Percentiles rank a stretch among this genome's conserved stretches.
Conservation (phyloP, 1,140 invertebrate genomes). For the Dinoponera quadriceps region DNA sequence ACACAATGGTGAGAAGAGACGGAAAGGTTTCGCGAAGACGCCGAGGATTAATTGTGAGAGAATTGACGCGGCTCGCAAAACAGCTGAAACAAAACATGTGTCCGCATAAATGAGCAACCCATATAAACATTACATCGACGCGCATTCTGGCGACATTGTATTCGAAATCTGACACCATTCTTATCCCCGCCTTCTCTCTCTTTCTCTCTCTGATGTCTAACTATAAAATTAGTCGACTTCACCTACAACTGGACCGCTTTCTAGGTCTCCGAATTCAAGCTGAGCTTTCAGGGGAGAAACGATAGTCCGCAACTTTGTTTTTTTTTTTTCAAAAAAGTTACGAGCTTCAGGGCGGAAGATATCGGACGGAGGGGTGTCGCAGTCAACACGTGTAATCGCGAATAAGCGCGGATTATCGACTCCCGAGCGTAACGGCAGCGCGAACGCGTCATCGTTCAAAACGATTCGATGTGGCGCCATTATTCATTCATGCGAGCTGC, state of each 20-base stretch:
- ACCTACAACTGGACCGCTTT: background rate
- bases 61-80: background rate
- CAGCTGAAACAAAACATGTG: too few relatives aligned
- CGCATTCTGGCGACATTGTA: too few relatives aligned
- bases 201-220: too few relatives aligned
- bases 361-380: background rate
- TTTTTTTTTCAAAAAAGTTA: slow-evolving; percentile 4
- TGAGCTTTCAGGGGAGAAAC: background rate
- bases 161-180: too few relatives aligned
- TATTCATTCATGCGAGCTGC: slow-evolving; percentile 76
- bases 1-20: slow-evolving; percentile 21
- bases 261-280: background rate
- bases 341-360: background rate
- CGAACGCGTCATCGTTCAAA: slow-evolving; percentile 68
- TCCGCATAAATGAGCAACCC: too few relatives aligned
- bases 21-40: background rate
- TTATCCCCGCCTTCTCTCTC: too few relatives aligned
- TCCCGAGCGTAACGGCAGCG: slow-evolving; percentile 37
- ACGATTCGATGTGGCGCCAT: slow-evolving; percentile 74
- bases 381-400: background rate
- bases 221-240: too few relatives aligned
- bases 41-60: slow-evolving; percentile 23
- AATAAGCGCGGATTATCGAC: slow-evolving; percentile 24
- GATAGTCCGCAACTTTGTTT: background rate
- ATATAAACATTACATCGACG: too few relatives aligned